Conservation (phyloP, 2,888 invertebrate genomes). For the Cheilosia soror region DNA sequence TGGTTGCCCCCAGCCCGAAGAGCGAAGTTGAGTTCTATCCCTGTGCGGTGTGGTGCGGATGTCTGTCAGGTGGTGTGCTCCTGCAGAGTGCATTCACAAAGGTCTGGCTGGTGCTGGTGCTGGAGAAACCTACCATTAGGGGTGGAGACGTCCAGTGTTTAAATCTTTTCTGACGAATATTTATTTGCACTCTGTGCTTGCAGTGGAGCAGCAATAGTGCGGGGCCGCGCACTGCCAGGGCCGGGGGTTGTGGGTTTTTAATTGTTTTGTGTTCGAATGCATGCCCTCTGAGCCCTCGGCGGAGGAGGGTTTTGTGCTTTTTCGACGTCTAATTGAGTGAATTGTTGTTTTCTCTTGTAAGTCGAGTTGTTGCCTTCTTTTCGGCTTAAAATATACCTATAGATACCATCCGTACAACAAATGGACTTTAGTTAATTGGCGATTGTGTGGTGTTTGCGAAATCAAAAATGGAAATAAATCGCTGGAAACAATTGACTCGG, state of each 20-base stretch:
- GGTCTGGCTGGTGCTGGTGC: conserved; percentile 30
- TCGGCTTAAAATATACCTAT: conserved; percentile 26
- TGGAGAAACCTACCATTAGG: conserved; percentile 76
- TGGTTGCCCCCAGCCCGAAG: too few species aligned
- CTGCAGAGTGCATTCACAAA: conserved; percentile 58
- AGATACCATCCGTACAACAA: conserved; percentile 17
- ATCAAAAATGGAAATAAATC: conserved; percentile 71
- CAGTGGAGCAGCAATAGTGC: conserved; percentile 28
- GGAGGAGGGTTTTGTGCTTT: conserved; percentile 67
- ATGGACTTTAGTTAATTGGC: conserved; percentile 71
- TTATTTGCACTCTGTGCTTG: conserved; percentile 72
- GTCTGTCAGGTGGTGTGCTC: conserved; percentile 45
- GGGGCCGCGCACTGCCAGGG: not conserved
- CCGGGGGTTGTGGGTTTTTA: conserved; percentile 74
- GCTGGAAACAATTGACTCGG: conserved; percentile 72
- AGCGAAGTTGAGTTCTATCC: not conserved
- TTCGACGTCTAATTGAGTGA: conserved; percentile 73
- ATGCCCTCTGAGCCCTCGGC: conserved; percentile 73
- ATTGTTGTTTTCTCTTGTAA: conserved; percentile 69
- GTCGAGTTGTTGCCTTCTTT: conserved; percentile 38
- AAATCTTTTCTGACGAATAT: conserved; percentile 76
- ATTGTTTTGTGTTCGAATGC: conserved; percentile 73
- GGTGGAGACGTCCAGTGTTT: conserved; percentile 75
- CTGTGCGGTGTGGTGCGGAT: not conserved
- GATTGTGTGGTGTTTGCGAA: conserved; percentile 74